Evolutionary conservation across 2,113 vertebrate genomes (phyloP), one percentile per base, ranked within the genome.

Genomic region (Alectura lathami): DNA sequence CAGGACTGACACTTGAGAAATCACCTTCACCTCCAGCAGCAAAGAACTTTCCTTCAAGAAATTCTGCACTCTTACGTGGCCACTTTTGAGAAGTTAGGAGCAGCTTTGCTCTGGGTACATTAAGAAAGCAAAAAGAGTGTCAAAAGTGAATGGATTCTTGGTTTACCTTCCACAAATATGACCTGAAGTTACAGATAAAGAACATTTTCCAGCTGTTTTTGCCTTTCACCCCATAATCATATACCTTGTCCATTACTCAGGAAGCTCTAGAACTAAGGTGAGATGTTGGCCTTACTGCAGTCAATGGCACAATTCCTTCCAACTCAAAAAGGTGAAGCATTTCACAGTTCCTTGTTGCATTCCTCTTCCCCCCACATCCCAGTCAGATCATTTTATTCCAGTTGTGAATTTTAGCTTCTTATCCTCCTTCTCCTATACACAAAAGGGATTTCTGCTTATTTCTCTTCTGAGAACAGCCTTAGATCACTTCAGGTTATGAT

Each of bases 331-430:
- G 11, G 36, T 3, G 9, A 89, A 77, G 16, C 12, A 83, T 42
- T 79, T 73, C 38, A 74, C 13, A 14, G 8, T 48, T 18, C 36
- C 1, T 22, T 43, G 5, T 21, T 4, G 13, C 32, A 18, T 32
- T 78, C 20, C 13, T 60, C 10, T 8, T 51, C 15, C 48, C 42
- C 4, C 3, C 13, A 2, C 7, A 30, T 1, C 4, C 3, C 15
- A 42, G 66, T 45, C 17, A 40, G 18, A 57, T 68, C 14, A 38
- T 29, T 57, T 53, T 26, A 57, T 38, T 73, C 48, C 23, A 9
- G 4, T 67, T 84, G 84, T 73, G 9, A 68, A 68, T 16, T 78
- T 89, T 0, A 78, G 42, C 34, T 87, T 51, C 69, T 89, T 63
- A 57, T 27, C 23, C 14, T 56, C 29, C 32, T 77, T 21, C 36